Conservation (phyloP, 2,888 invertebrate genomes). For the Aspidiotus destructor region DNA sequence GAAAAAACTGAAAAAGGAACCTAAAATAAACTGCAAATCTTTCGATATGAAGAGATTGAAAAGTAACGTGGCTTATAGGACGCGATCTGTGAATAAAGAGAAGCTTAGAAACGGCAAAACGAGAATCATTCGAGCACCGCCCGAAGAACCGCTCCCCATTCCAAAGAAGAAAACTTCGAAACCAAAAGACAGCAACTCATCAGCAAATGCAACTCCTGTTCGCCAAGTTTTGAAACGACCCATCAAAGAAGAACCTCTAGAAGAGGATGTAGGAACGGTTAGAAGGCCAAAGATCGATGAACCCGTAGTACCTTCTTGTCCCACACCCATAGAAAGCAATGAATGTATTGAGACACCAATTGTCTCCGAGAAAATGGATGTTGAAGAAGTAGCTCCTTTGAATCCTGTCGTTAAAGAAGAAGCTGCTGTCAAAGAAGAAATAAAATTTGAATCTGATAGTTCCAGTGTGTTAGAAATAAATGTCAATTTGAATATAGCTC, state of each 20-base stretch:
- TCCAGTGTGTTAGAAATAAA: background rate
- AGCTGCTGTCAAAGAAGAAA: background rate
- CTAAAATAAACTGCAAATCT: background rate
- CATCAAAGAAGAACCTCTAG: conserved; percentile 19
- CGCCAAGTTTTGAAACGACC: background rate
- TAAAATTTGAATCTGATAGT: background rate
- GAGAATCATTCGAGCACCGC: background rate
- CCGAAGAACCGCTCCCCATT: background rate
- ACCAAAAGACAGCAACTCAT: background rate
- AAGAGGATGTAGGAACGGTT: background rate
- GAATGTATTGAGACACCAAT: background rate
- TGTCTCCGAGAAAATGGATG: background rate
- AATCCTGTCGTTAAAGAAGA: background rate
- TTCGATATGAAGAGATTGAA: conserved; percentile 5
- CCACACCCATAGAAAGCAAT: background rate
- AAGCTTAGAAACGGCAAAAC: conserved; percentile 24
- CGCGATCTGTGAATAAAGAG: conserved; percentile 16
- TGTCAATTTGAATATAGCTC: background rate
- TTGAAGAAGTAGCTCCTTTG: background rate
- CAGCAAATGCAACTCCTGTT: background rate
- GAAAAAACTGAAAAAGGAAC: background rate
- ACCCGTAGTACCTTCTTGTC: background rate
- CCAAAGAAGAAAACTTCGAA: background rate
- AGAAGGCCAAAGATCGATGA: background rate
- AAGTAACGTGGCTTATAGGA: conserved; percentile 7